A percentile compares a stretch with the other conserved stretches of the same genome.
Evolutionary conservation across 2,888 invertebrate species (phyloP).

Genomic region (Hirtodrosophila histrioides): DNA sequence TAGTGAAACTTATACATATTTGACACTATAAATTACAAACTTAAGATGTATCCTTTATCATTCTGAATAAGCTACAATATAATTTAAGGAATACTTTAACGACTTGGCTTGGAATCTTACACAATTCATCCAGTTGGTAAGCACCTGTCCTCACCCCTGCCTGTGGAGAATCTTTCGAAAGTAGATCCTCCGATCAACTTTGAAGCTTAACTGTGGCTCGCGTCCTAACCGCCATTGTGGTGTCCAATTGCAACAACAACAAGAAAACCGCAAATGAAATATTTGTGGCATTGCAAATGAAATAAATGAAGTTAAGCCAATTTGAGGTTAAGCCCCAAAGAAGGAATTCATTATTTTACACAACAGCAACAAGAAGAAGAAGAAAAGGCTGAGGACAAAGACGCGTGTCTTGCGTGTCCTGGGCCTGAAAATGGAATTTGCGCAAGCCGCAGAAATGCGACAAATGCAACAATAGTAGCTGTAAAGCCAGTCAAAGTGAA

Average conservation of each 20-base stretch:
- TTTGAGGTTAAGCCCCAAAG: conserved; percentile 72
- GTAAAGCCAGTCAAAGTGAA: conserved; percentile 51
- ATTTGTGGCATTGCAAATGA: conserved; percentile 66
- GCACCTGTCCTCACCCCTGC: conserved; percentile 21
- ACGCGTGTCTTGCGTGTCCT: conserved; percentile 54
- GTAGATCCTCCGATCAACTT: conserved; percentile 31
- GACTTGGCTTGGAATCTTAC: too few species aligned
- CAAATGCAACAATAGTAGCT: conserved; percentile 77
- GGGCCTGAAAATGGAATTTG: conserved; percentile 40
- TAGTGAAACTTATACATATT: too few species aligned
- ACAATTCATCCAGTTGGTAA: neutral
- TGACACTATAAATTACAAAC: too few species aligned
- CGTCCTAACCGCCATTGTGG: conserved; percentile 39
- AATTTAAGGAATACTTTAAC: too few species aligned
- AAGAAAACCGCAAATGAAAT: conserved; percentile 64
- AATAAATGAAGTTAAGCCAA: conserved; percentile 78
- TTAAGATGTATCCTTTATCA: too few species aligned
- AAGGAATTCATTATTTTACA: conserved; percentile 69
- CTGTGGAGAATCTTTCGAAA: conserved; percentile 22
- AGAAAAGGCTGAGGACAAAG: conserved; percentile 23
- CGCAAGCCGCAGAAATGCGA: conserved; percentile 67
- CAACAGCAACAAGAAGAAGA: conserved; percentile 20
- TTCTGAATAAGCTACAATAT: too few species aligned
- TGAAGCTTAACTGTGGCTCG: conserved; percentile 41
- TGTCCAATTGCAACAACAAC: conserved; percentile 35